A percentile compares a stretch with the other conserved stretches of the same genome.
Conservation (phyloP, 2,797 vertebrate species). For the Lerista edwardsae region DNA sequence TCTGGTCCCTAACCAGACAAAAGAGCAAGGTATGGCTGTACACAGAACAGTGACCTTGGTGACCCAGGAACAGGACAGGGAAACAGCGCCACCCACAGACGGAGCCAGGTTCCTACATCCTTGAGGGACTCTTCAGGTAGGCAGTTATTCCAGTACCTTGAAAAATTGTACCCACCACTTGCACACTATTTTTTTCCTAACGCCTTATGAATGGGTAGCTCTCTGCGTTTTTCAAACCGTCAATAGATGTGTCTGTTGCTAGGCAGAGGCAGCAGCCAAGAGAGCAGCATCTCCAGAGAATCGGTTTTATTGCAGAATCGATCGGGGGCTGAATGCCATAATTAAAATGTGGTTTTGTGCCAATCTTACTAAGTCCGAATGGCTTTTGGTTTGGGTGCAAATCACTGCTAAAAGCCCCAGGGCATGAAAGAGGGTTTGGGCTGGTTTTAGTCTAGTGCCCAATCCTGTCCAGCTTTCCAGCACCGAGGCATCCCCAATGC, state of each 20-base stretch:
- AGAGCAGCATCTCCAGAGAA: conserved; percentile 15
- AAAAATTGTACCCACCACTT: background rate
- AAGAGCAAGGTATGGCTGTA: no score
- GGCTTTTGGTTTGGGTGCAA: background rate
- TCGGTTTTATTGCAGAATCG: conserved; percentile 24
- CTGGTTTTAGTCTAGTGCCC: background rate
- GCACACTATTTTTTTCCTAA: background rate
- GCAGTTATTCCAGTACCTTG: background rate
- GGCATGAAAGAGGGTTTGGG: background rate
- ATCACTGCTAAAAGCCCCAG: conserved; percentile 6
- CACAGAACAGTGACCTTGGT: no score
- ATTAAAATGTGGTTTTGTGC: conserved; percentile 18
- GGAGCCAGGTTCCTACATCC: background rate
- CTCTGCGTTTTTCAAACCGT: background rate
- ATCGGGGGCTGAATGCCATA: conserved; percentile 24
- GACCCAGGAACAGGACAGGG: background rate
- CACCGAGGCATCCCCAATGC: no score
- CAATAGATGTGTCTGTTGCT: background rate
- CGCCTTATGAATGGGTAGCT: no score
- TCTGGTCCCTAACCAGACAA: no score
- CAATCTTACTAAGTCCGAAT: conserved; percentile 19
- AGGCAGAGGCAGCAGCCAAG: background rate
- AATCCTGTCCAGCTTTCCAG: no score
- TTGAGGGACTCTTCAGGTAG: no score
- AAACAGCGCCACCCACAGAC: background rate